These are phyloP conservation scores for Cryptocephalus primarius DNA, from an alignment of 2,888 invertebrate species.

Conservation along the genomic window DNA sequence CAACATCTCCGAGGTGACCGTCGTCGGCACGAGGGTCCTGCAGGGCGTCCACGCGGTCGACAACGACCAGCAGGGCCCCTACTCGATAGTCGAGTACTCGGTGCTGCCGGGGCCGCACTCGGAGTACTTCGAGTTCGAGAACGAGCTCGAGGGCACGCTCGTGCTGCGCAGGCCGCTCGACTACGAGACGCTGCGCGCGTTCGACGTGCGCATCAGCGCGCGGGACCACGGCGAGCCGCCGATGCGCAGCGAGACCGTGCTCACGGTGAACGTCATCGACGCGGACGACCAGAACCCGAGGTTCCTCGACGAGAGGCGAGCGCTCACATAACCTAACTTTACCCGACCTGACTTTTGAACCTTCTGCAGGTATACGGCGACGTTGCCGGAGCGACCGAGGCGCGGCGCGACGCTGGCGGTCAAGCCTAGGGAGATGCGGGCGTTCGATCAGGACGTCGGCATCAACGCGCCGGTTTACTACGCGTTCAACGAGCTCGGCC, in stretches of 20 bases:
- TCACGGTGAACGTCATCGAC: conserved; percentile 71
- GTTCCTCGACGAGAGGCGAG: conserved; percentile 57
- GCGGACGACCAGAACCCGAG: conserved; percentile 88
- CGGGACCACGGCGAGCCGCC: conserved; percentile 78
- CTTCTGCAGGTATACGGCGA: conserved; percentile 47
- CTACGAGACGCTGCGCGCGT: conserved; percentile 68
- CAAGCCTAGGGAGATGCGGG: conserved; percentile 61
- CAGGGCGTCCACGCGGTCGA: conserved; percentile 69
- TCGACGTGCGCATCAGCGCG: conserved; percentile 63
- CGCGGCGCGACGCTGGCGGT: conserved; percentile 55
- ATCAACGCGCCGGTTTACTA: conserved; percentile 66
- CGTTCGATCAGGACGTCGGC: conserved; percentile 71
- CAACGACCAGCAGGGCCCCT: conserved; percentile 80
- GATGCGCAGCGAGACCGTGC: conserved; percentile 59
- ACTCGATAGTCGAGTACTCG: conserved; percentile 71
- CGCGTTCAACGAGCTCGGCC: conserved; percentile 50
- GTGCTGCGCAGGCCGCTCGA: conserved; percentile 71
- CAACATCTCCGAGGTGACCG: conserved; percentile 74
- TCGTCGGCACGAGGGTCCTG: conserved; percentile 59
- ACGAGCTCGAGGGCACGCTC: conserved; percentile 74
- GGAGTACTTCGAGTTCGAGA: conserved; percentile 73
- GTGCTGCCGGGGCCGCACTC: conserved; percentile 69
- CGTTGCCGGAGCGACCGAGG: conserved; percentile 50
- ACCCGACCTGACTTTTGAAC: not conserved
- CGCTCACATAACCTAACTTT: not conserved